These are phyloP conservation scores for Phoxinus phoxinus DNA, from an alignment of 2,113 vertebrate genomes.

Conservation along the genomic window DNA sequence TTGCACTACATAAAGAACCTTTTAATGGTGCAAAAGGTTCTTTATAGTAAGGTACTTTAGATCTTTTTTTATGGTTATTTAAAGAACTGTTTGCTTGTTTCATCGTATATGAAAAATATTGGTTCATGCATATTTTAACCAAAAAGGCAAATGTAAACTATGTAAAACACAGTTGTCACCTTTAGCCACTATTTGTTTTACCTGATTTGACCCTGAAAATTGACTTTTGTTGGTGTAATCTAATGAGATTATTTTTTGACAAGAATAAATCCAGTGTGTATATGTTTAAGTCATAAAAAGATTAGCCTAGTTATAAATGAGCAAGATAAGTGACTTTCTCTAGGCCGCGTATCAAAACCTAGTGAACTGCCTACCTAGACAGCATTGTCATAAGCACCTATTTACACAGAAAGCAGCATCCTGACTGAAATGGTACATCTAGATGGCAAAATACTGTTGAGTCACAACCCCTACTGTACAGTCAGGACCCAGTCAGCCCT, in stretches of 20 bases:
- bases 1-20: too few relatives aligned
- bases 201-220: neutral
- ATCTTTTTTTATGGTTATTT: too few relatives aligned
- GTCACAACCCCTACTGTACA: constrained; percentile 16
- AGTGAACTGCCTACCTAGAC: neutral
- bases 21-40: too few relatives aligned
- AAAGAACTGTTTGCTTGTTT: too few relatives aligned
- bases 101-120: neutral
- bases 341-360: neutral
- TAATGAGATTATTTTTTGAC: neutral
- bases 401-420: neutral
- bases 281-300: neutral
- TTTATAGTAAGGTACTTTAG: too few relatives aligned
- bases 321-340: neutral
- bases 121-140: neutral
- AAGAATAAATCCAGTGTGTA: neutral
- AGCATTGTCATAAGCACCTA: neutral
- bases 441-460: neutral
- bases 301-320: neutral
- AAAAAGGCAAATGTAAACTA: neutral
- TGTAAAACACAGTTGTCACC: neutral
- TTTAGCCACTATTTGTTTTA: neutral
- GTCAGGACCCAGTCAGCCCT: neutral
- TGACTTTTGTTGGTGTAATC: neutral
- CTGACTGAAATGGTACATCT: neutral